Evolutionary conservation across 2,113 vertebrate genomes (phyloP).

Genomic region (Galbula dea): DNA sequence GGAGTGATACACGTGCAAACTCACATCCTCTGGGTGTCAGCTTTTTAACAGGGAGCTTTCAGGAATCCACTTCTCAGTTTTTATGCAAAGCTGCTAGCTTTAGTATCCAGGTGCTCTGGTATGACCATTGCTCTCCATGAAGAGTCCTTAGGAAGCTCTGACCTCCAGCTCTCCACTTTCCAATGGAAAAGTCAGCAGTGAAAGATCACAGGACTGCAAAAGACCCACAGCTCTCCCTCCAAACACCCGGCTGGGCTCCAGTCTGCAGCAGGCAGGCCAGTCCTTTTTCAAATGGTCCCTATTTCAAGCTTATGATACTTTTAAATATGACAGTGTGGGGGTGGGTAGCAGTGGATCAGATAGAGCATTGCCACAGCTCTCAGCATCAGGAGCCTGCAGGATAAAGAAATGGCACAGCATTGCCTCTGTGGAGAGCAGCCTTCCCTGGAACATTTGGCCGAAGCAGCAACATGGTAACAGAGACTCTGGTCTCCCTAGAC

Average conservation of each 20-base stretch:
- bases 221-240: neutral
- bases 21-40: neutral
- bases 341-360: neutral
- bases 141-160: neutral
- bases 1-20: neutral
- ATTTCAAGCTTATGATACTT: neutral
- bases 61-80: neutral
- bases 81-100: neutral
- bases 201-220: neutral
- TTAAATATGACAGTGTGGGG: neutral
- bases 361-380: neutral
- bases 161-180: neutral
- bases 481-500: conserved; percentile 40
- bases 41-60: neutral
- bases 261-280: neutral
- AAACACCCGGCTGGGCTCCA: neutral
- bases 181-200: neutral
- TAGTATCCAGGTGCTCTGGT: neutral
- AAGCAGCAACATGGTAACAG: neutral
- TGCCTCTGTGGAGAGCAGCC: conserved; percentile 1
- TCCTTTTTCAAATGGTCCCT: neutral
- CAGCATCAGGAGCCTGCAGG: neutral
- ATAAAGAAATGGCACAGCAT: neutral
- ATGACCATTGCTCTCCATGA: neutral
- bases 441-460: conserved; percentile 44